These are phyloP conservation scores for Catonia carolina DNA, from an alignment of 2,888 invertebrate genomes.

Conservation along the genomic window DNA sequence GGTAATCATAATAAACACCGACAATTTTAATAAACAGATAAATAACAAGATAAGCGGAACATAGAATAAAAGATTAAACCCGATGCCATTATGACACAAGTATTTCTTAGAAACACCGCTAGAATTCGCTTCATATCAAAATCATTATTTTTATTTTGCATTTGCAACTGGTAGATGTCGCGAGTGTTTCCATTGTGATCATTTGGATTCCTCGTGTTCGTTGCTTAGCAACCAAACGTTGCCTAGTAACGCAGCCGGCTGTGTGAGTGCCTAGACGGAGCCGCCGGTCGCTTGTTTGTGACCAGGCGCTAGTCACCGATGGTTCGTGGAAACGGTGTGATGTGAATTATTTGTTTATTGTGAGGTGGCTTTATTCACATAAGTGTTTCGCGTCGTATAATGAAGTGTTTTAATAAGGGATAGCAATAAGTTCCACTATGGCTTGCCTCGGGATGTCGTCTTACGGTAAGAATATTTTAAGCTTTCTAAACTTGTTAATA, in stretches of 20 bases:
- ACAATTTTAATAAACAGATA: too few relatives aligned
- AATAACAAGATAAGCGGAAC: too few relatives aligned
- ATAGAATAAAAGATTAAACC: too few relatives aligned
- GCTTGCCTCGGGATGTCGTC: slow-evolving; percentile 8
- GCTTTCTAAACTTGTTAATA: too few relatives aligned
- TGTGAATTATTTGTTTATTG: neutral
- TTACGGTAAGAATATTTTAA: slow-evolving; percentile 6
- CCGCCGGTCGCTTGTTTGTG: neutral
- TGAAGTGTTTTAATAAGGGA: slow-evolving; percentile 7
- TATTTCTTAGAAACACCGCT: neutral
- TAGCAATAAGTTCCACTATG: slow-evolving; percentile 8
- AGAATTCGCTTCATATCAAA: neutral
- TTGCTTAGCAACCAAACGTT: slow-evolving; percentile 1
- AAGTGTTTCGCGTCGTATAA: slow-evolving; percentile 4
- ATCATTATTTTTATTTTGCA: neutral
- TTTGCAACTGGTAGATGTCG: neutral
- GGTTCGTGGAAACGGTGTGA: neutral
- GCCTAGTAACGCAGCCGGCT: slow-evolving; percentile 9
- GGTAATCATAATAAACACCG: too few relatives aligned
- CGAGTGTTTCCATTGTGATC: neutral
- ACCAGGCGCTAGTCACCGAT: neutral
- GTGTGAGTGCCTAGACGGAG: neutral
- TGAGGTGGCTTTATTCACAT: too few relatives aligned
- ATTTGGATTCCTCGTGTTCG: neutral
- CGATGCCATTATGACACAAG: too few relatives aligned